These are phyloP conservation scores for Troglohyphantes excavatus DNA, from an alignment of 2,888 invertebrate genomes.

Conservation along the genomic window DNA sequence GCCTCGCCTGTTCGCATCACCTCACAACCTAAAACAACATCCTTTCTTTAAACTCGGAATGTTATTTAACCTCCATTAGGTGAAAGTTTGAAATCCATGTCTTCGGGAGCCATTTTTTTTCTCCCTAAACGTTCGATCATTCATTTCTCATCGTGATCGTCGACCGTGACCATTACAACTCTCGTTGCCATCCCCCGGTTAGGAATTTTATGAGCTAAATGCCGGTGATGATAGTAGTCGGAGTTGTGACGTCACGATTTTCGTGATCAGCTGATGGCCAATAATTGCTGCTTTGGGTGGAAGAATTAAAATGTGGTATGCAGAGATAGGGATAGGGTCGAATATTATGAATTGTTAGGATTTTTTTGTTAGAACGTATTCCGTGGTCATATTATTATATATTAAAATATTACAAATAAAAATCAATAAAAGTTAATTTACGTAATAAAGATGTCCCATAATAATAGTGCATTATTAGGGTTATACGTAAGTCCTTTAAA, in stretches of 20 bases:
- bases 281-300: neutral
- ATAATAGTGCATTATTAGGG: no score
- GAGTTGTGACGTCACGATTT: constrained; percentile 39
- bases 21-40: constrained; percentile 2
- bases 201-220: constrained; percentile 14
- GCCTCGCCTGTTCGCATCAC: neutral
- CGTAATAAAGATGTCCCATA: no score
- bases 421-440: no score
- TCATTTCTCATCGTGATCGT: constrained; percentile 30
- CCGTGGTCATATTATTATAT: no score
- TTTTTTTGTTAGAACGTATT: no score
- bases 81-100: constrained; percentile 26
- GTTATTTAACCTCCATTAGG: constrained; percentile 19
- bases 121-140: constrained; percentile 16
- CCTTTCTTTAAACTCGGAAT: neutral
- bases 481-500: no score
- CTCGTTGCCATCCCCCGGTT: constrained; percentile 5
- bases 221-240: neutral
- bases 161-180: constrained; percentile 16
- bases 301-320: neutral
- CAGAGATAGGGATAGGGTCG: neutral
- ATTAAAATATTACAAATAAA: no score
- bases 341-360: no score
- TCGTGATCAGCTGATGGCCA: constrained; percentile 33
- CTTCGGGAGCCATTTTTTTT: neutral